Conservation (phyloP, 2,888 invertebrate genomes). For the Drosophila ustulata region DNA sequence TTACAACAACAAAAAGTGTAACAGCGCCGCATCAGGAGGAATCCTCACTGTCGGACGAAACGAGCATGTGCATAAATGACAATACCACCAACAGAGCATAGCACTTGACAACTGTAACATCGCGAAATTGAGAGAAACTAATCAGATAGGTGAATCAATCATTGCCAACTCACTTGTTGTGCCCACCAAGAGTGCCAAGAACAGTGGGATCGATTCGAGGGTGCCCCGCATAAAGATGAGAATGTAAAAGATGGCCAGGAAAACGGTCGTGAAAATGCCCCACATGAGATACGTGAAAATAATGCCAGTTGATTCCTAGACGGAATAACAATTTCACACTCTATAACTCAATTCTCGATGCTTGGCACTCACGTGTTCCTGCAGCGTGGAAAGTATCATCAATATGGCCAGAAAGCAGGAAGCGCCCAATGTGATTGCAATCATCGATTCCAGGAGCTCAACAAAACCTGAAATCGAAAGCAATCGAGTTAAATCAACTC, state of each 20-base stretch:
- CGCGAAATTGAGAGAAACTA: conserved; percentile 4
- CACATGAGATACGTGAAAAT: conserved; percentile 48
- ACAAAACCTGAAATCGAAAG: conserved; percentile 32
- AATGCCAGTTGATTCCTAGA: conserved; percentile 52
- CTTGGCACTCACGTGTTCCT: conserved; percentile 38
- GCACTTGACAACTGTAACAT: conserved; percentile 35
- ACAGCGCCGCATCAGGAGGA: conserved; percentile 12
- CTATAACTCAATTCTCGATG: neutral
- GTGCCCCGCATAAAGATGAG: neutral
- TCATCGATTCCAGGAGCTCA: conserved; percentile 31
- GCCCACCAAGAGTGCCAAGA: conserved; percentile 14
- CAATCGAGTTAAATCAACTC: neutral
- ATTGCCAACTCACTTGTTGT: conserved; percentile 40
- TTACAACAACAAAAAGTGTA: neutral
- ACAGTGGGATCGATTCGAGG: neutral
- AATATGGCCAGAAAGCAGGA: conserved; percentile 37
- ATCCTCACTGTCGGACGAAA: conserved; percentile 47
- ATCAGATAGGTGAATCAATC: neutral
- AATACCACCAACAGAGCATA: conserved; percentile 50
- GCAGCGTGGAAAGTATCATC: conserved; percentile 47
- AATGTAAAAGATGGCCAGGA: conserved; percentile 24
- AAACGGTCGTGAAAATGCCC: conserved; percentile 38
- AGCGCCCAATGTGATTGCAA: conserved; percentile 27
- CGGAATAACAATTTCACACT: neutral
- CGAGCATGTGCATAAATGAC: conserved; percentile 44